These are phyloP conservation scores for Drosophila takahashii DNA, from an alignment of 1,140 invertebrate species.

Conservation along the genomic window DNA sequence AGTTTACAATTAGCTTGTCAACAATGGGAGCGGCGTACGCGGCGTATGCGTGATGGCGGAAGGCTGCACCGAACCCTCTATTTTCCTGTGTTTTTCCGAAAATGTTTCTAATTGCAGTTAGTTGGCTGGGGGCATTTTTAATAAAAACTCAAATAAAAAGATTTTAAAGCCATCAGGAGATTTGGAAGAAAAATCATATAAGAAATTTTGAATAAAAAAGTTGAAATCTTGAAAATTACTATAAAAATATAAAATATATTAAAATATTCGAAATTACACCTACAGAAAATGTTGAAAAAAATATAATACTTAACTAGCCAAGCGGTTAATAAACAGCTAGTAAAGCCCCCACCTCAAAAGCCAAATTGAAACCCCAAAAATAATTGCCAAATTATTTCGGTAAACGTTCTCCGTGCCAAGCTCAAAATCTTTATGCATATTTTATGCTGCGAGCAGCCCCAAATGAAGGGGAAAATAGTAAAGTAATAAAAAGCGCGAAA, in stretches of 20 bases:
- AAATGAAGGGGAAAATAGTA: constrained; percentile 41
- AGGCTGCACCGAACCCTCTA: not conserved
- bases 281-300: not conserved
- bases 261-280: too few relatives aligned
- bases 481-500: constrained; percentile 31
- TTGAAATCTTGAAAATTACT: too few relatives aligned
- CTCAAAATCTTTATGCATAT: constrained; percentile 48
- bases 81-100: not conserved
- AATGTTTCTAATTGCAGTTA: not conserved
- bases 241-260: too few relatives aligned
- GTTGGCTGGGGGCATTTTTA: not conserved
- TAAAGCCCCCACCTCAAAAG: not conserved
- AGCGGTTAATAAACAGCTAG: constrained; percentile 23
- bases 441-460: constrained; percentile 27
- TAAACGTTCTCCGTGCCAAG: constrained; percentile 24
- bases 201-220: too few relatives aligned
- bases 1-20: constrained; percentile 75
- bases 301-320: constrained; percentile 18
- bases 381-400: constrained; percentile 50
- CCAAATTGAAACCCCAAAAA: constrained; percentile 34
- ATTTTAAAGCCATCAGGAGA: too few relatives aligned
- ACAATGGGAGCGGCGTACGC: constrained; percentile 47
- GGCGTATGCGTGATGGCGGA: constrained; percentile 52
- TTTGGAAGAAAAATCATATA: too few relatives aligned
- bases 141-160: too few relatives aligned